phyloP scores from a whole-genome alignment of 2,797 vertebrate species.

The Garrulus glandarius region DNA sequence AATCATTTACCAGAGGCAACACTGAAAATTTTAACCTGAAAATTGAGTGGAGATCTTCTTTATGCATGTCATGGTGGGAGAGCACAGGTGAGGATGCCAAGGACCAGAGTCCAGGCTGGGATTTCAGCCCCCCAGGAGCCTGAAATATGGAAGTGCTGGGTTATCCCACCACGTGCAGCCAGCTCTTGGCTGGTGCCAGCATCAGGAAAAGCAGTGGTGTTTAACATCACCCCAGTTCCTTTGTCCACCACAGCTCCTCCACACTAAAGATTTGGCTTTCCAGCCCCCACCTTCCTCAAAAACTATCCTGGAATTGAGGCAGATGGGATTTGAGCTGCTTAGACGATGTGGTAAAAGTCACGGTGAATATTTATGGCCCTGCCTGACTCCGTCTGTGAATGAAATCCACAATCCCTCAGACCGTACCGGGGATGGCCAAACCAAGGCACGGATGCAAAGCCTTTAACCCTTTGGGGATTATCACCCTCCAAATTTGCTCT shows the following conservation, averaged over 20 bases:
- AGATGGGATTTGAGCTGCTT: not conserved
- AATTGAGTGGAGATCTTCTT: not conserved
- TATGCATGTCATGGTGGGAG: not conserved
- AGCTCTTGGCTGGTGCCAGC: not conserved
- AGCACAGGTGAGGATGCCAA: not conserved
- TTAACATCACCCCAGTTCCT: not conserved
- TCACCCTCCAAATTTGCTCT: not conserved
- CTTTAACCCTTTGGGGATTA: not conserved
- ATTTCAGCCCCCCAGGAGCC: not conserved
- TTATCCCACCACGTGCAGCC: accelerated
- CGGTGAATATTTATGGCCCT: not conserved
- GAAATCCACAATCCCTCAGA: not conserved
- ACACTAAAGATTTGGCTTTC: not conserved
- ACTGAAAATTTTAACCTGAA: not conserved
- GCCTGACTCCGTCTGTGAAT: not conserved
- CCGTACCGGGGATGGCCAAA: not conserved
- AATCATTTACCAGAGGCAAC: not conserved
- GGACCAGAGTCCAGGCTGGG: not conserved
- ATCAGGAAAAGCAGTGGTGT: not conserved
- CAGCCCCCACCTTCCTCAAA: not conserved
- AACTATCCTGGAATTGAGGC: not conserved
- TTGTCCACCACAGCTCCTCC: not conserved
- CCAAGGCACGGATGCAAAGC: not conserved
- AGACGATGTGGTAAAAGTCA: not conserved
- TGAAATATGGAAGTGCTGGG: not conserved